These are phyloP conservation scores for Cercopithecus mona DNA, from an alignment of 2,113 vertebrate genomes.

Conservation along the genomic window DNA sequence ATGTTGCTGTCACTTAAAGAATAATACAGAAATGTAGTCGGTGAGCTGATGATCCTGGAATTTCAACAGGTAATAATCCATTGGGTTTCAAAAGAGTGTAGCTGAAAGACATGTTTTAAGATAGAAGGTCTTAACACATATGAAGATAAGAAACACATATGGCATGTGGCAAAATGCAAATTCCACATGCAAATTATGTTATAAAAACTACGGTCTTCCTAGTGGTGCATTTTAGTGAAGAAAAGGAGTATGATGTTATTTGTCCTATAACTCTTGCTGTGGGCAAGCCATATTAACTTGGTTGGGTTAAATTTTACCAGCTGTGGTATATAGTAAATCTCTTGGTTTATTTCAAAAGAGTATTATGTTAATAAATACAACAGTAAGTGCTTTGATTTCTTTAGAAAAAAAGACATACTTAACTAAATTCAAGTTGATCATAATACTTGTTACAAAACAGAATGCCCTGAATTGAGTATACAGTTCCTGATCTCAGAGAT, in stretches of 20 bases:
- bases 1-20: background rate
- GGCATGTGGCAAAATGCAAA: background rate
- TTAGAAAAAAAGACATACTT: background rate
- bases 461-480: background rate
- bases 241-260: background rate
- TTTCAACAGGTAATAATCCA: background rate
- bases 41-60: background rate
- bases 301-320: background rate
- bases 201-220: background rate
- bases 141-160: background rate
- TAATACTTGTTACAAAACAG: background rate
- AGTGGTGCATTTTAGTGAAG: background rate
- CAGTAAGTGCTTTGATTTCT: background rate
- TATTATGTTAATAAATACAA: background rate
- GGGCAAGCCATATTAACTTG: background rate
- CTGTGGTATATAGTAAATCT: rapidly evolving
- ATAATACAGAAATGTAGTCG: background rate
- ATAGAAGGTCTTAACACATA: background rate
- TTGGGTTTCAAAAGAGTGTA: background rate
- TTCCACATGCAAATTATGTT: background rate
- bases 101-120: background rate
- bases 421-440: background rate
- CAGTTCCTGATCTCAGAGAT: background rate
- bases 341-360: background rate
- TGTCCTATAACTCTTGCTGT: no score